A percentile compares a stretch with the other conserved stretches of the same genome.
Evolutionary conservation across 2,113 vertebrate genomes (phyloP).

Genomic region (Actenoides lindsayi): DNA sequence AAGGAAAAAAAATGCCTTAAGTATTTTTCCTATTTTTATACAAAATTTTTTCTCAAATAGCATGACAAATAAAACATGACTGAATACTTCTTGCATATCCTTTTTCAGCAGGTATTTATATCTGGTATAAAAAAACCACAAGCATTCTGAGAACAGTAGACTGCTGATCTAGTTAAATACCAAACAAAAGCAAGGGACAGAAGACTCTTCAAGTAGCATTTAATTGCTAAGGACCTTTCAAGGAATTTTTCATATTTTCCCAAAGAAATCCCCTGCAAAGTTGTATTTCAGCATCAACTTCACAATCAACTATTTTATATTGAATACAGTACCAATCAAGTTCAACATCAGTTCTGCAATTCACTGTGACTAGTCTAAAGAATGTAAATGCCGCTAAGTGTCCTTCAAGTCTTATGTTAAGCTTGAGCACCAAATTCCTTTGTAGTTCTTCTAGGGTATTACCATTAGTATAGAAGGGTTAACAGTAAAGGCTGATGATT

Average conservation of each 20-base stretch:
- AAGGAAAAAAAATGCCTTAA: background rate
- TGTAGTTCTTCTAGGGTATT: conserved; percentile 73
- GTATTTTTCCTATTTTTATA: background rate
- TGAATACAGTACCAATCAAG: conserved; percentile 68
- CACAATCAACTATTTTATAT: conserved; percentile 67
- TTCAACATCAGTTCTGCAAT: conserved; percentile 72
- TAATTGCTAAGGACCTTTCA: conserved; percentile 42
- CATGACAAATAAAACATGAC: background rate
- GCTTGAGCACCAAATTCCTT: conserved; percentile 65
- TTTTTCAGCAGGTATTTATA: background rate
- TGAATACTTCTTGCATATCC: background rate
- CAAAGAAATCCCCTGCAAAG: conserved; percentile 42
- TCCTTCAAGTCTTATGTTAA: conserved; percentile 65
- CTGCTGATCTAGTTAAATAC: background rate
- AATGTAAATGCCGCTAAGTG: conserved; percentile 76
- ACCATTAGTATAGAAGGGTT: conserved; percentile 83
- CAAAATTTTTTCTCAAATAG: background rate
- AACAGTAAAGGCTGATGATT: conserved; percentile 81
- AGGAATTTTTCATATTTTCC: conserved; percentile 50
- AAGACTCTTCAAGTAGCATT: conserved; percentile 32
- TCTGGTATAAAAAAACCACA: background rate
- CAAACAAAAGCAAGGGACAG: background rate
- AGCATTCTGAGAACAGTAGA: background rate
- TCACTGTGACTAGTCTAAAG: conserved; percentile 69
- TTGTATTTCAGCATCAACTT: conserved; percentile 55